Base-by-base conservation (phyloP, 2,113 vertebrate genomes). In the Thalassoma bifasciatum region DNA sequence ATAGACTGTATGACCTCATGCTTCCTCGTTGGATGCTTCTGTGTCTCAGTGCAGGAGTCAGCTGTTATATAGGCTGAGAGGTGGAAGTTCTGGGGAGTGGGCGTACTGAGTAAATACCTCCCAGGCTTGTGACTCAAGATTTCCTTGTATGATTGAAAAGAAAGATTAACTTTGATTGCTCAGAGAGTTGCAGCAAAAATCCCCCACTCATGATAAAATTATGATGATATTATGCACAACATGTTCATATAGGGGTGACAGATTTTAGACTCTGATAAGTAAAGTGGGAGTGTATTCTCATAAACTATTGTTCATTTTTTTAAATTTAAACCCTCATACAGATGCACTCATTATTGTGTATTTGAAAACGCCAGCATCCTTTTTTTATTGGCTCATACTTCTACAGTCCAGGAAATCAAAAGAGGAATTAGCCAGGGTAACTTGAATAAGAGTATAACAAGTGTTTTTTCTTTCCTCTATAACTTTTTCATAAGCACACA, bases 1-100 rank as follows among this genome's bases (percentile, higher is more conserved):
- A 77, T 16, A 88, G 37, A 7, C 46, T 80, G 56, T 72, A 64
- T 17, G 72, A 80, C 77, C 72, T 92, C 94, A 94, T 94, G 65
- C 60, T 91, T n/a, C 46, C 46, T 86, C 1, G 10, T 66, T 23
- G 59, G 61, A 38, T 50, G 19, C 46, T 8, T n/a, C 44, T 49
- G 36, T 61, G 17, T 54, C 46, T 78, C 52, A 64, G 47, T 23
- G 59, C 54, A 64, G 52, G 2, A 36, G 53, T 47, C n/a, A 50
- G 24, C 22, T 38, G 30, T 75, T 93, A 70, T 90, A 93, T 90
- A 92, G 16, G 2, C 58, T 23, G 23, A 14, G 44, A 19, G 10
- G 44, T 47, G 44, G 46, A 21, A n/a, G 17, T n/a, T 17, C 10
- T 49, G 46, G 16, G 24, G 23, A 21, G 34, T 1, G 14, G 64